phyloP scores from a whole-genome alignment of 1,140 invertebrate genomes.

The Psilanteris sp. region DNA sequence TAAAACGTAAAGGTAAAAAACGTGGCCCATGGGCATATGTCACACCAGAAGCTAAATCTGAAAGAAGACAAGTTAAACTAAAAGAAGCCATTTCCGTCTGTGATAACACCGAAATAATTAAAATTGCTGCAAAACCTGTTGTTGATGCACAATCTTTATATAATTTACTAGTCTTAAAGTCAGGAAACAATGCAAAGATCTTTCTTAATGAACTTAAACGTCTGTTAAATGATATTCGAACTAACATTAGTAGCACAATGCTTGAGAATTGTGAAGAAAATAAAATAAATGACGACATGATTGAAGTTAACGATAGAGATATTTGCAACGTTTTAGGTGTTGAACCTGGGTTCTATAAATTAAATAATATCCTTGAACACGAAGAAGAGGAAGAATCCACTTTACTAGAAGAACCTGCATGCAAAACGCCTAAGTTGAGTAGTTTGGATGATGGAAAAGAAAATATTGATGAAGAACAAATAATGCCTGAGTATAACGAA shows the following conservation, averaged over 20 bases:
- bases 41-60: constrained; percentile 77
- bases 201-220: constrained; percentile 71
- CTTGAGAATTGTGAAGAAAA: constrained; percentile 58
- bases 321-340: constrained; percentile 70
- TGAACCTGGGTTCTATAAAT: constrained; percentile 69
- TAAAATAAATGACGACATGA: constrained; percentile 54
- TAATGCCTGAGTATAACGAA: constrained; percentile 70
- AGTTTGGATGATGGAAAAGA: constrained; percentile 68
- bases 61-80: constrained; percentile 79
- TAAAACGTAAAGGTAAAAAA: constrained; percentile 76
- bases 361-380: constrained; percentile 59
- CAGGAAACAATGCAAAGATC: constrained; percentile 70
- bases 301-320: constrained; percentile 68
- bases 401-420: constrained; percentile 57
- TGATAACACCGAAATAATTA: constrained; percentile 72
- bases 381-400: constrained; percentile 39
- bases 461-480: constrained; percentile 68
- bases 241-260: constrained; percentile 66
- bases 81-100: constrained; percentile 79
- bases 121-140: constrained; percentile 77
- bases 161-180: constrained; percentile 73
- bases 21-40: constrained; percentile 77
- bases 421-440: constrained; percentile 66
- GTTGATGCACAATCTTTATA: constrained; percentile 72
- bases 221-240: constrained; percentile 68